Base-by-base conservation (phyloP, 2,113 vertebrate species). In the Lamprotornis superbus region DNA sequence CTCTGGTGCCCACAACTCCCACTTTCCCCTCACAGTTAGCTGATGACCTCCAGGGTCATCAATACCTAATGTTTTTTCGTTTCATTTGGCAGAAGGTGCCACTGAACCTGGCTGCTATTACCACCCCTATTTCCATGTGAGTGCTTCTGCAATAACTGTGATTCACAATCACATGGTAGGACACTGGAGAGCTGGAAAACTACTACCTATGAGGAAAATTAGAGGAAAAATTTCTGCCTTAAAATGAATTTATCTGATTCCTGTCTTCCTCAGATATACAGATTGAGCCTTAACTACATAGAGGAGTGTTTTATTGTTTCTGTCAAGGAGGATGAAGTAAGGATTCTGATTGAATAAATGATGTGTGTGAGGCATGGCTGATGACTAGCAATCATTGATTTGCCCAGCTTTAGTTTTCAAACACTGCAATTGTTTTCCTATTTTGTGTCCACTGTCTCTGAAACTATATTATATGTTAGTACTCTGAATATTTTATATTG, bases 381-480 rank as follows among this genome's bases (percentile, higher is more conserved):
- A 88, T 70, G 84, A 91, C 63, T 74, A 88, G 71, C 68, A 92
- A 75, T 95, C 93, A 94, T 94, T 94, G 94, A 90, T 96, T 95
- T 95, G 44, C 56, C 64, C 76, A 68, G 71, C 68, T 96, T 74
- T 81, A 40, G 79, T 93, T 95, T 94, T 86, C 92, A 96, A 93
- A 94, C 90, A 68, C 71, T 88, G 71, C 90, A 94, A 84, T 97
- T 95, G 87, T 81, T 82, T 95, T 96, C 94, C 95, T 95, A 89
- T 96, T 96, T 95, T 83, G 94, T 5, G 46, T 79, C 55, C 74
- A 75, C 49, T 69, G 30, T 74, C 65, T 77, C 93, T 96, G 89
- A 92, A 94, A 83, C 82, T 59, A 10, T 93, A 83, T 94, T 90
- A 83, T 93, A 33, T 82, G 86, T 86, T 71, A 96, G 87, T 93